Conservation (phyloP, 2,113 vertebrate species). For the Psettodes erumei region DNA sequence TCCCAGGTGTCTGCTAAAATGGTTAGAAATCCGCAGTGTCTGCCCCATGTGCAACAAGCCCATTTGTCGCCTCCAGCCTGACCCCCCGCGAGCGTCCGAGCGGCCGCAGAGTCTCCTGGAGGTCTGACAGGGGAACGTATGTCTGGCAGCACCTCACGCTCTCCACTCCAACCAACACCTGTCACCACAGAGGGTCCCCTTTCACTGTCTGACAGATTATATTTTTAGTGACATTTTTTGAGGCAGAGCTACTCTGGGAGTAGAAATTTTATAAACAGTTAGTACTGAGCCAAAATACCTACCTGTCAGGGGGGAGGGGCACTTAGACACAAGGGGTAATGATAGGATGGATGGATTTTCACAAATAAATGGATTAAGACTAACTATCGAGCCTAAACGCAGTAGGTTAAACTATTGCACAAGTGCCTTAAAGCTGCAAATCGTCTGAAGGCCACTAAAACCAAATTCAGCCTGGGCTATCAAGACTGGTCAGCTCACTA, state of each 20-base stretch:
- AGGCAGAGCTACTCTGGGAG: conserved; percentile 31
- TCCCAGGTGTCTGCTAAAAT: conserved; percentile 85
- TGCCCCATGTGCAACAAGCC: conserved; percentile 87
- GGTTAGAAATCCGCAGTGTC: conserved; percentile 85
- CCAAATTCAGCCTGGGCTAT: not conserved
- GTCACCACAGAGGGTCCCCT: conserved; percentile 12
- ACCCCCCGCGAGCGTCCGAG: conserved; percentile 60
- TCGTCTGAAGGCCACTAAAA: conserved; percentile 3
- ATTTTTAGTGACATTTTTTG: conserved; percentile 25
- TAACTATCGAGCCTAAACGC: not conserved
- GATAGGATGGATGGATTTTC: not conserved
- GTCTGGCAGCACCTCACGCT: conserved; percentile 9
- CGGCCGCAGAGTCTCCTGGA: conserved; percentile 70
- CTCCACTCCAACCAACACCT: not conserved
- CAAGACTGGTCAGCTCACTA: not conserved
- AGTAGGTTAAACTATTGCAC: conserved; percentile 20
- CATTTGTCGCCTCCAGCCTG: conserved; percentile 77
- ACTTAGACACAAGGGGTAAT: not conserved
- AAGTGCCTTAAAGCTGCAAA: conserved; percentile 50
- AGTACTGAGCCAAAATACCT: conserved; percentile 5
- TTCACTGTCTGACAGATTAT: conserved; percentile 16
- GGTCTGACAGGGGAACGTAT: conserved; percentile 65
- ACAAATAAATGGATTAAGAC: not conserved
- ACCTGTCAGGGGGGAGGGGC: not conserved
- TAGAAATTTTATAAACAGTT: not conserved